Percentiles rank a stretch among this genome's conserved stretches.
These are phyloP conservation scores for Ormyrus nitidulus DNA, from an alignment of 2,888 invertebrate species.

Conservation along the genomic window DNA sequence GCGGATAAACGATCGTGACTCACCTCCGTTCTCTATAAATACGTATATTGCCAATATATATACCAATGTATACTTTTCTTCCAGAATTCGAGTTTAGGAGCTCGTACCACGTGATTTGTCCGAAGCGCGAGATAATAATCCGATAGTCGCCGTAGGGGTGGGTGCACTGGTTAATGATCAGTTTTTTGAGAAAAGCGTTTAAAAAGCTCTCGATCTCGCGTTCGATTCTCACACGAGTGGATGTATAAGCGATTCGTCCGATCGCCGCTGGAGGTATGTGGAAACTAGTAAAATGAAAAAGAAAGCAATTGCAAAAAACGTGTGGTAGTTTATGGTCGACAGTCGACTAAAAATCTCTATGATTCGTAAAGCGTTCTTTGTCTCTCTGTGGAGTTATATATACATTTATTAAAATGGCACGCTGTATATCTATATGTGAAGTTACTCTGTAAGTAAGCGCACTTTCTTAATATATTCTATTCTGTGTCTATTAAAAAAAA, in stretches of 20 bases:
- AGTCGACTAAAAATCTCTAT: constrained; percentile 1
- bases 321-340: not conserved
- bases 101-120: constrained; percentile 5
- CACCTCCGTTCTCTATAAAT: constrained; percentile 19
- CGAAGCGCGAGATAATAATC: constrained; percentile 35
- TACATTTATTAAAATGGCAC: constrained; percentile 36
- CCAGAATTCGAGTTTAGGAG: constrained; percentile 46
- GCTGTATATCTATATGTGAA: constrained; percentile 46
- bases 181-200: constrained; percentile 9
- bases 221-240: constrained; percentile 16
- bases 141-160: constrained; percentile 35
- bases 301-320: not conserved
- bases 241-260: constrained; percentile 2
- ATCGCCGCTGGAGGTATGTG: constrained; percentile 33
- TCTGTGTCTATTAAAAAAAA: constrained; percentile 10
- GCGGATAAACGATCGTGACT: constrained; percentile 54
- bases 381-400: constrained; percentile 26
- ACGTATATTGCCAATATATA: constrained; percentile 3
- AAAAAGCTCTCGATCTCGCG: constrained; percentile 15
- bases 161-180: constrained; percentile 56
- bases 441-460: constrained; percentile 37
- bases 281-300: not conserved
- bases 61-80: constrained; percentile 39
- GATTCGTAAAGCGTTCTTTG: constrained; percentile 3
- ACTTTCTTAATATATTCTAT: constrained; percentile 8